Conservation (phyloP, 2,797 vertebrate genomes). For the Capromys pilorides region DNA sequence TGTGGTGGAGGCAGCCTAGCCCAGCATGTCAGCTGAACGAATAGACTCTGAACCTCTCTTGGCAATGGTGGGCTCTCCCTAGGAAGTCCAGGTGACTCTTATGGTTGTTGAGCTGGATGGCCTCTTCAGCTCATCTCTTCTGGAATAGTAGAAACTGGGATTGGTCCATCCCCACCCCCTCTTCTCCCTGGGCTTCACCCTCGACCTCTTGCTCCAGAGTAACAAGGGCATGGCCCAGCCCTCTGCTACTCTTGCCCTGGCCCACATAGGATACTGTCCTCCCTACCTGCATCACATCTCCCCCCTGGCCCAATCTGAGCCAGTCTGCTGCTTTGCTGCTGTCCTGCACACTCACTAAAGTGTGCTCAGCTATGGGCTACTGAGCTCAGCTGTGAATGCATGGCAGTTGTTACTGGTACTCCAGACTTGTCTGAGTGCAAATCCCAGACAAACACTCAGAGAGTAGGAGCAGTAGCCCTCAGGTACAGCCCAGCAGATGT, state of each 20-base stretch:
- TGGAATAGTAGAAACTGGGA: neutral
- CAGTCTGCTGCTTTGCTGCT: neutral
- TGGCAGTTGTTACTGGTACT: neutral
- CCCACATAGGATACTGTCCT: neutral
- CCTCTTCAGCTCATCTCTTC: neutral
- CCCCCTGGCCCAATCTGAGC: neutral
- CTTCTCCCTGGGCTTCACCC: neutral
- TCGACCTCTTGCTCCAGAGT: neutral
- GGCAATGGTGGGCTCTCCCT: neutral
- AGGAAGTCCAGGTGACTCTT: neutral
- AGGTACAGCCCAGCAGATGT: neutral
- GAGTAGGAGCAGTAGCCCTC: neutral
- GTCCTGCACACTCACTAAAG: neutral
- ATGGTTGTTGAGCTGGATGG: neutral
- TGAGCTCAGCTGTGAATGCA: neutral
- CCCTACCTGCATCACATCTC: neutral
- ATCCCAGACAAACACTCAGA: neutral
- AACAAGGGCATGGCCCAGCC: accelerated
- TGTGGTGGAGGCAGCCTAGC: neutral
- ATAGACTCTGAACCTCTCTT: neutral
- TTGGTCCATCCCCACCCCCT: neutral
- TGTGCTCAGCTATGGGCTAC: neutral
- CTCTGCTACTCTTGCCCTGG: neutral
- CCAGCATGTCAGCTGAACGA: neutral
- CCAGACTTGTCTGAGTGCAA: neutral